A percentile compares a stretch with the other conserved stretches of the same genome.
Evolutionary conservation across 2,113 vertebrate genomes (phyloP).

Genomic region (Harpagus bidentatus): DNA sequence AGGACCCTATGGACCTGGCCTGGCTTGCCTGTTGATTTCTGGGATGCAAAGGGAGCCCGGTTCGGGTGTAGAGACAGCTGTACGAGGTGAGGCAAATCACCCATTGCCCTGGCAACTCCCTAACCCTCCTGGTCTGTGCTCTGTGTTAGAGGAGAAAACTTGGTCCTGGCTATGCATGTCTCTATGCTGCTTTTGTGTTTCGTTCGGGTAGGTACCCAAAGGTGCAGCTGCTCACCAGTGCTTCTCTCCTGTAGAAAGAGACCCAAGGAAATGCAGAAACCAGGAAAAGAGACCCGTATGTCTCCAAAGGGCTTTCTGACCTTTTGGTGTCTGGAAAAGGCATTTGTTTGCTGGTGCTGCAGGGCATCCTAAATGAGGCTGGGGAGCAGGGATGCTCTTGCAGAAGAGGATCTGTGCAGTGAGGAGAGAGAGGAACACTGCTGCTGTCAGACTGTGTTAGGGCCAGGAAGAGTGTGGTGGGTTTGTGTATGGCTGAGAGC

Average conservation of each 20-base stretch:
- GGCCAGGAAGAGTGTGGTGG: neutral
- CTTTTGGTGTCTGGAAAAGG: neutral
- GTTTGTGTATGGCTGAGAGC: neutral
- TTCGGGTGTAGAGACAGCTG: neutral
- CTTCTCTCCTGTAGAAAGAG: neutral
- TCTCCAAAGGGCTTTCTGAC: neutral
- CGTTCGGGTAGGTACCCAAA: neutral
- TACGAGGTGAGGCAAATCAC: neutral
- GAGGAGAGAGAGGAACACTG: neutral
- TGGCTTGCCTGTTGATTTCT: neutral
- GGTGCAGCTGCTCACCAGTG: neutral
- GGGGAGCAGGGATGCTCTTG: neutral
- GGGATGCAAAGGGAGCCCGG: neutral
- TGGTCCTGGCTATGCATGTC: fast-evolving
- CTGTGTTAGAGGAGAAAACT: neutral
- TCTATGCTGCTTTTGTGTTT: neutral
- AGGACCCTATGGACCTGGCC: neutral
- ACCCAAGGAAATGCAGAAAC: neutral
- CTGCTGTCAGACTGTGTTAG: neutral
- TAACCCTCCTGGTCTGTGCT: neutral
- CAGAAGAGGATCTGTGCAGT: neutral
- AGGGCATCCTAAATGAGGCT: neutral
- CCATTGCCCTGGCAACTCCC: neutral
- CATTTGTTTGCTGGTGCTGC: neutral
- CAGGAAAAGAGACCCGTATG: neutral